Evolutionary conservation across 2,113 vertebrate species (phyloP), one percentile per base, ranked within the genome.

Genomic region (Thomomys bottae): DNA sequence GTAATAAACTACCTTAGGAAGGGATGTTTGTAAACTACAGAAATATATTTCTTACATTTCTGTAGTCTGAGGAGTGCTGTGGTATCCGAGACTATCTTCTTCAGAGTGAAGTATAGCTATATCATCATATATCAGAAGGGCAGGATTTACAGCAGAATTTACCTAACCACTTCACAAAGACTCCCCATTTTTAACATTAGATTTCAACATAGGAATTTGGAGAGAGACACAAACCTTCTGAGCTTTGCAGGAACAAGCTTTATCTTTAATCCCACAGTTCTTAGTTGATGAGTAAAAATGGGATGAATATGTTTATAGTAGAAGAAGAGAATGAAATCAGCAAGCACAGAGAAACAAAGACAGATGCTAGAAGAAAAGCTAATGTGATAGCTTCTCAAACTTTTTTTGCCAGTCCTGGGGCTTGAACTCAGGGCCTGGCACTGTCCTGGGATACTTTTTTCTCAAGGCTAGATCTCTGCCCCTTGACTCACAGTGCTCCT

Each of bases 341-440:
- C 78, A 91, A 84, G 64, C 42, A 70, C 3, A 73, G 49, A 79
- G 38, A 86, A 93, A 94, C 61, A 79, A 93, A 66, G 23, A 88
- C 63, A 15, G 49, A 76, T 49, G 14, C 4, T 67, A 84, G 92
- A 36, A 85, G 68, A 82, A 91, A 54, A 78, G 72, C 38, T 38
- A 21, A 11, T 54, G 6, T 24, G 8, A 32, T 24, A 49, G 32
- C 73, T 71, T 88, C 76, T 54, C 21, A 28, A n/a, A n/a, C n/a
- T n/a, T n/a, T n/a, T n/a, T n/a, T n/a, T n/a, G n/a, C n/a, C n/a
- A n/a, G n/a, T n/a, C n/a, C n/a, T n/a, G n/a, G n/a, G n/a, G n/a
- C n/a, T n/a, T n/a, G n/a, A n/a, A n/a, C n/a, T n/a, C n/a, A n/a
- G n/a, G n/a, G n/a, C n/a, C n/a, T n/a, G n/a, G n/a, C n/a, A n/a